phyloP scores from a whole-genome alignment of 2,113 vertebrate species.

The Hippocampus guttulatus region DNA sequence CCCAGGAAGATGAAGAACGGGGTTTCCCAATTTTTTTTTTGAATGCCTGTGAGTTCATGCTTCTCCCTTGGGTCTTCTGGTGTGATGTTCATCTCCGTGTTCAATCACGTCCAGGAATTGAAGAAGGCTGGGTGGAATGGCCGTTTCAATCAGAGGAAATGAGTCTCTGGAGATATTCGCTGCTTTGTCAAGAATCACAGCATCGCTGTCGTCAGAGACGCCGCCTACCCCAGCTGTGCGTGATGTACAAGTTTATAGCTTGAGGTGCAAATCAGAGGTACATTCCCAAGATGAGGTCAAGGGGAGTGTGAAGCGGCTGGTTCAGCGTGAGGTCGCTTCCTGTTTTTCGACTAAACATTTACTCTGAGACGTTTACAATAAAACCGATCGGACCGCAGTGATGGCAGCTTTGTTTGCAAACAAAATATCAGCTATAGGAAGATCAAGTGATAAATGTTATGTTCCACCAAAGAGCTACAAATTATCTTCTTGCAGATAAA shows the following conservation, averaged over 20 bases:
- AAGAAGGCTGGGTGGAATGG: no score
- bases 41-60: no score
- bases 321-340: slow-evolving; percentile 30
- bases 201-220: no score
- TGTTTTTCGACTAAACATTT: slow-evolving; percentile 17
- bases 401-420: neutral
- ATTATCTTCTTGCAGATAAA: neutral
- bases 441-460: neutral
- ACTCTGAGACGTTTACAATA: neutral
- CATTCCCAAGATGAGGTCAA: slow-evolving; percentile 32
- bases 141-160: no score
- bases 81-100: no score
- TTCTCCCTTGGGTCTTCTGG: no score
- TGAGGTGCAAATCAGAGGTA: slow-evolving; percentile 24
- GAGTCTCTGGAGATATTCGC: no score
- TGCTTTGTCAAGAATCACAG: no score
- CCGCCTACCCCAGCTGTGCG: neutral
- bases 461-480: neutral
- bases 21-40: no score
- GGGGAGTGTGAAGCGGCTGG: slow-evolving; percentile 23
- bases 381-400: neutral
- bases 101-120: no score
- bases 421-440: neutral
- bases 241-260: slow-evolving; percentile 22
- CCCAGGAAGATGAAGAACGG: no score